Evolutionary conservation across 2,888 invertebrate species (phyloP), one percentile per base, ranked within the genome.

Genomic region (Peribatodes rhomboidaria): DNA sequence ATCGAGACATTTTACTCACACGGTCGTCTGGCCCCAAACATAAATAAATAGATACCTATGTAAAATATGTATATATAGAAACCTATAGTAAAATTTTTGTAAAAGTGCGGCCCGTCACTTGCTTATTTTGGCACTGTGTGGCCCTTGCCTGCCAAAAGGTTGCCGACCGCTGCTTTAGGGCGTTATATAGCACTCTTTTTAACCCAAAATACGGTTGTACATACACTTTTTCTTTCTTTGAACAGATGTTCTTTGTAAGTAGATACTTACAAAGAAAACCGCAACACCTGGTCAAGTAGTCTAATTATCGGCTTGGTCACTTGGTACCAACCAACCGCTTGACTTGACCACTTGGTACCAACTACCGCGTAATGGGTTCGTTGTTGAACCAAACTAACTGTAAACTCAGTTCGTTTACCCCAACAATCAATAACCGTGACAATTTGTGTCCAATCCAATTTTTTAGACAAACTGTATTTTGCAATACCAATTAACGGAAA

Each of bases 381-480:
- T 84, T 86, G 86, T 86, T 81, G 81, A 76, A 75, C 72, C 68
- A 69, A 80, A 70, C 73, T 90, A 89, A 86, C 90, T 86, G 89
- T 83, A 77, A 54, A 61, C 73, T 64, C 75, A 87, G 90, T 89
- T 87, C 89, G 73, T 86, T 90, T 84, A 85, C 89, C 87, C 76
- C 80, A 68, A 41, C 44, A 75, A 71, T 74, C 80, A 82, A 82
- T 77, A 83, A 81, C 80, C 78, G 76, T 80, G 71, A 72, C 77
- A 78, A 79, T 82, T 83, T 78, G 75, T 74, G 73, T 52, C 70
- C 74, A 72, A 74, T 75, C 71, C 67, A 62, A 77, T 75, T 75
- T 76, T 75, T 70, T 54, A 67, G 58, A 67, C 71, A 74, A 79
- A 79, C 77, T 82, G 76, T 81, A 79, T 60, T 71, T 75, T 66